Conservation (phyloP, 2,113 vertebrate genomes). For the Grammomys dolichurus region DNA sequence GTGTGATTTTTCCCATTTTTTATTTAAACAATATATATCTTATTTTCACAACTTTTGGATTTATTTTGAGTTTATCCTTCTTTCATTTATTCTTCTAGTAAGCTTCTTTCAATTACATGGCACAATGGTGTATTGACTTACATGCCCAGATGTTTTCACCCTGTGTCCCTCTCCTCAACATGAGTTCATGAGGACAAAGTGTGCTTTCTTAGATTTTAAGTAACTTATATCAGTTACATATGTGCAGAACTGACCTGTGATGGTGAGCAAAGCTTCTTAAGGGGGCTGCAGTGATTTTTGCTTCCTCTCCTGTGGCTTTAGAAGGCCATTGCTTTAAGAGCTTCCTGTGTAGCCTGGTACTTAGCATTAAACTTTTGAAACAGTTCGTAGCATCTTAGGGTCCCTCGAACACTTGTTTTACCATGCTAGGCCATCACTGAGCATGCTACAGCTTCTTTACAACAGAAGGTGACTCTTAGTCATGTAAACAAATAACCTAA, state of each 20-base stretch:
- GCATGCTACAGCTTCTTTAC: background rate
- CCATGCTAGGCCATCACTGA: background rate
- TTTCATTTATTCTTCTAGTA: background rate
- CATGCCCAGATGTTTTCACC: background rate
- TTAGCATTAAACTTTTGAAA: background rate
- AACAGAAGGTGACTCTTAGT: background rate
- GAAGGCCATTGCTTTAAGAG: background rate
- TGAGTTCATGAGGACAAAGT: background rate
- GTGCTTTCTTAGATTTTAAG: background rate
- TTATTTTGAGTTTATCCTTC: background rate
- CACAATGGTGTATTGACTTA: background rate
- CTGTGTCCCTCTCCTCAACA: background rate
- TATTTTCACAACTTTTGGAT: background rate
- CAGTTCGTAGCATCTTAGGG: background rate
- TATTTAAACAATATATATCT: background rate
- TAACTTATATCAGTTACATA: background rate
- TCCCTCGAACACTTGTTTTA: background rate
- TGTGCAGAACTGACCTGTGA: background rate
- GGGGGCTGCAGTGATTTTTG: background rate
- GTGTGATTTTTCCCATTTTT: no score
- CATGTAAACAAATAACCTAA: background rate
- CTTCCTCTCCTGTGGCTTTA: background rate
- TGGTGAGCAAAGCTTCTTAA: background rate
- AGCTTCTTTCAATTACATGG: background rate
- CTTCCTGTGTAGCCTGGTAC: background rate